Evolutionary conservation across 1,140 invertebrate species (phyloP).

Genomic region (Cepaea nemoralis): DNA sequence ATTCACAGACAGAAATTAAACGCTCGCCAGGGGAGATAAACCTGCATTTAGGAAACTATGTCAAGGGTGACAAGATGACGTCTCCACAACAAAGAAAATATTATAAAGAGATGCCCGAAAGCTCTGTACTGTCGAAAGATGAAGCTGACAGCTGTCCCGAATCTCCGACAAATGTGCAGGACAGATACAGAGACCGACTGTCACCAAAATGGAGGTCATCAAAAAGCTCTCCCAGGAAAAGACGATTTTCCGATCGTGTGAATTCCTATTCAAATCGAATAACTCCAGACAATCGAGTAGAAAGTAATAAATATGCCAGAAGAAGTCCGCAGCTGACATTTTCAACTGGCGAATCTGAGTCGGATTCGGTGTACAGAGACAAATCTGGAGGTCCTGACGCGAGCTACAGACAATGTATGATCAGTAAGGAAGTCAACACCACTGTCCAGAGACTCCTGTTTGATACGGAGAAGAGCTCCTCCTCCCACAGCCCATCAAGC

Average conservation of each 20-base stretch:
- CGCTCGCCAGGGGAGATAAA: not conserved
- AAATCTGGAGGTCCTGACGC: not conserved
- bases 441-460: slow-evolving; percentile 8
- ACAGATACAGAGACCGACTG: not conserved
- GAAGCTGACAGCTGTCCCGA: too few relatives aligned
- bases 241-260: not conserved
- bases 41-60: not conserved
- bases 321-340: not conserved
- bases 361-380: slow-evolving; percentile 1
- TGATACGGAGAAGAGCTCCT: slow-evolving; percentile 28
- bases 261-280: not conserved
- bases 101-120: not conserved
- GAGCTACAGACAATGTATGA: not conserved
- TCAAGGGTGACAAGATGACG: not conserved
- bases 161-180: not conserved
- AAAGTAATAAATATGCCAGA: not conserved
- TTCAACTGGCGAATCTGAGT: slow-evolving; percentile 19
- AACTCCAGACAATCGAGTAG: not conserved
- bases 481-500: slow-evolving; percentile 11
- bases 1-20: not conserved
- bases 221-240: not conserved
- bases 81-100: not conserved
- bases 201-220: not conserved
- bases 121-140: too few relatives aligned
- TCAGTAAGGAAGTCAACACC: slow-evolving; percentile 24